These are phyloP conservation scores for Typhlomys cinereus DNA, from an alignment of 2,113 vertebrate genomes.

Conservation along the genomic window DNA sequence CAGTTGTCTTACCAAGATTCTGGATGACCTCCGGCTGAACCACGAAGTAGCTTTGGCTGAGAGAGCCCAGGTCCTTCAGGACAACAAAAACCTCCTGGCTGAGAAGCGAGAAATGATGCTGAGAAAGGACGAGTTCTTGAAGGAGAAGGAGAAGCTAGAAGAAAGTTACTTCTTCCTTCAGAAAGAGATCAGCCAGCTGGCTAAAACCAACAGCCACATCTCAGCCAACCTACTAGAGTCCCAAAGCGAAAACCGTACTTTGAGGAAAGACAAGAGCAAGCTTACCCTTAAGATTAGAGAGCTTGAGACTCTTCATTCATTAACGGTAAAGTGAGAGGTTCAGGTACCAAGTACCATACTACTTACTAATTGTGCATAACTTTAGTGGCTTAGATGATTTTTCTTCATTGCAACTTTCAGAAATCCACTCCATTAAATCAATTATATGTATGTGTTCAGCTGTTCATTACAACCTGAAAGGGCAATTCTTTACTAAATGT, in stretches of 20 bases:
- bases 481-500: neutral
- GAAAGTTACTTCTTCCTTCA: slow-evolving; percentile 75
- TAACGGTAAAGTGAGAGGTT: slow-evolving; percentile 90
- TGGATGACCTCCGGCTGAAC: slow-evolving; percentile 81
- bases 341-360: slow-evolving; percentile 85
- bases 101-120: slow-evolving; percentile 76
- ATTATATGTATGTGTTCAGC: slow-evolving; percentile 22
- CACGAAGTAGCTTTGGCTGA: slow-evolving; percentile 82
- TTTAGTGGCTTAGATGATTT: slow-evolving; percentile 72
- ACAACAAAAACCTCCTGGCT: slow-evolving; percentile 80
- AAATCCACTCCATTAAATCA: neutral
- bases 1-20: slow-evolving; percentile 78
- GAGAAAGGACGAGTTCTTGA: slow-evolving; percentile 71
- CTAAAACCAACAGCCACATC: slow-evolving; percentile 82
- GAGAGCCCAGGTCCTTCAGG: slow-evolving; percentile 67
- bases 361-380: slow-evolving; percentile 86
- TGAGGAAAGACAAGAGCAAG: slow-evolving; percentile 88
- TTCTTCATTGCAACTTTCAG: slow-evolving; percentile 76
- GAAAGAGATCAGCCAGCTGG: slow-evolving; percentile 79
- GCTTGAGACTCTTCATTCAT: slow-evolving; percentile 89
- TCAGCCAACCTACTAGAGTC: slow-evolving; percentile 83
- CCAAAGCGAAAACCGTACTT: slow-evolving; percentile 84
- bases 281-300: slow-evolving; percentile 88
- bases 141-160: slow-evolving; percentile 81
- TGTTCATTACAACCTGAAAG: neutral